Evolutionary conservation across 2,888 invertebrate species (phyloP).

Genomic region (Lepeophtheirus nordmannii): DNA sequence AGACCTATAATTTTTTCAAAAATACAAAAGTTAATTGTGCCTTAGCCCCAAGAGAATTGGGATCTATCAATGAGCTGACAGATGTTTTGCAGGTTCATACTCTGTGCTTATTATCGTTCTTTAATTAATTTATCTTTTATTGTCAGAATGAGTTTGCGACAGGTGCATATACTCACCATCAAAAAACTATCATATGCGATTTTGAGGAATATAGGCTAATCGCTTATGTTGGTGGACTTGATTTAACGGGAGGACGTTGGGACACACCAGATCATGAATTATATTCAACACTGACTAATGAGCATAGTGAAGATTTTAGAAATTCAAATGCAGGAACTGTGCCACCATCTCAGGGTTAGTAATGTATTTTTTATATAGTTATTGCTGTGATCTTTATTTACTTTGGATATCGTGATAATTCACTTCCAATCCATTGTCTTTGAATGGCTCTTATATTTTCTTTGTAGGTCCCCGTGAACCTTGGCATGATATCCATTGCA

Average conservation of each 20-base stretch:
- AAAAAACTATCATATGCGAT: conserved; percentile 28
- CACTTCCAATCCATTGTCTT: too few relatives aligned
- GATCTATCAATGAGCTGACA: conserved; percentile 20
- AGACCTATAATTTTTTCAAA: conserved; percentile 27
- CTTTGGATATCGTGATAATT: too few relatives aligned
- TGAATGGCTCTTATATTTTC: too few relatives aligned
- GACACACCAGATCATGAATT: conserved; percentile 27
- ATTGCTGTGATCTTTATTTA: too few relatives aligned
- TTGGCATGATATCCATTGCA: conserved; percentile 28
- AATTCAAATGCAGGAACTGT: conserved; percentile 25
- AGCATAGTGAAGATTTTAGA: conserved; percentile 27
- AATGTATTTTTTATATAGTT: too few relatives aligned
- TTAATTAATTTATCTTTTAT: too few relatives aligned
- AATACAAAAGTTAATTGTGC: conserved; percentile 25
- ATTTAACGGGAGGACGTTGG: conserved; percentile 27
- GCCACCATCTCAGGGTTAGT: conserved; percentile 25
- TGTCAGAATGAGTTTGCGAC: conserved; percentile 25
- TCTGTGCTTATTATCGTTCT: too few relatives aligned
- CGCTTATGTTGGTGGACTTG: conserved; percentile 28
- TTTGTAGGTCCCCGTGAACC: conserved; percentile 27
- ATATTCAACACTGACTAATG: conserved; percentile 26
- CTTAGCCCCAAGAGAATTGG: conserved; percentile 19
- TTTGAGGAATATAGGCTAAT: conserved; percentile 26
- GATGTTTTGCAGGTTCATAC: conserved; percentile 24
- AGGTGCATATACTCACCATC: conserved; percentile 27